Percentiles rank a stretch among this genome's conserved stretches.
Evolutionary conservation across 1,140 invertebrate genomes (phyloP).

Genomic region (Phthorimaea operculella): DNA sequence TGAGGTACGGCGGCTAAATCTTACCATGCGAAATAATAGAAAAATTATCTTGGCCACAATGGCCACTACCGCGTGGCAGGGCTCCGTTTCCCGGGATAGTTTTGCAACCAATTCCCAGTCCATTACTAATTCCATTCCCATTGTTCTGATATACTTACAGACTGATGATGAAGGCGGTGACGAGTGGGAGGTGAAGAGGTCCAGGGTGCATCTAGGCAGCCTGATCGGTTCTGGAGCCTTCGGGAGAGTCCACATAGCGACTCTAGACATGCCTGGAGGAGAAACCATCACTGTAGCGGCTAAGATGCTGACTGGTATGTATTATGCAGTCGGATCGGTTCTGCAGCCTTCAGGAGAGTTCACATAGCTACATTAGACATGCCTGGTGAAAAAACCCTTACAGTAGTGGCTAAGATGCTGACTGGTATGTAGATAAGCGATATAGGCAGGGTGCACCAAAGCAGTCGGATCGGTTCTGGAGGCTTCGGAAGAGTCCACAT

Average conservation of each 20-base stretch:
- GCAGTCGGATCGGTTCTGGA: no score
- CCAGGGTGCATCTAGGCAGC: constrained; percentile 66
- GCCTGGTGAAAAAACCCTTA: constrained; percentile 63
- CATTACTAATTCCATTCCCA: no score
- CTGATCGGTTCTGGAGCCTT: constrained; percentile 81
- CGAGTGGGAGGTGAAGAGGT: constrained; percentile 68
- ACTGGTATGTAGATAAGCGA: no score
- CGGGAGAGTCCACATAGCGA: constrained; percentile 75
- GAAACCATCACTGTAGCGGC: constrained; percentile 74
- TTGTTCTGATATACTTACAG: constrained; percentile 15
- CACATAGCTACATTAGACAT: constrained; percentile 70
- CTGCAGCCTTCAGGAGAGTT: constrained; percentile 80
- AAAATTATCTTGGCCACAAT: no score
- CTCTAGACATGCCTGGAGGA: constrained; percentile 64
- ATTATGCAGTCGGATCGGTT: constrained; percentile 74
- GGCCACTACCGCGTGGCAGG: no score
- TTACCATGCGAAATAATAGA: no score
- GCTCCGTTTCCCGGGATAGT: no score
- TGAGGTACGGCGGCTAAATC: no score
- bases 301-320: constrained; percentile 76
- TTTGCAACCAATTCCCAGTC: no score
- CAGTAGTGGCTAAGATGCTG: constrained; percentile 64
- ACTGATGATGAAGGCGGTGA: constrained; percentile 37
- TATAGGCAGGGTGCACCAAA: no score
- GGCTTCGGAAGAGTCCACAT: no score